These are phyloP conservation scores for Penaeus indicus DNA, from an alignment of 1,140 invertebrate species.

Conservation along the genomic window DNA sequence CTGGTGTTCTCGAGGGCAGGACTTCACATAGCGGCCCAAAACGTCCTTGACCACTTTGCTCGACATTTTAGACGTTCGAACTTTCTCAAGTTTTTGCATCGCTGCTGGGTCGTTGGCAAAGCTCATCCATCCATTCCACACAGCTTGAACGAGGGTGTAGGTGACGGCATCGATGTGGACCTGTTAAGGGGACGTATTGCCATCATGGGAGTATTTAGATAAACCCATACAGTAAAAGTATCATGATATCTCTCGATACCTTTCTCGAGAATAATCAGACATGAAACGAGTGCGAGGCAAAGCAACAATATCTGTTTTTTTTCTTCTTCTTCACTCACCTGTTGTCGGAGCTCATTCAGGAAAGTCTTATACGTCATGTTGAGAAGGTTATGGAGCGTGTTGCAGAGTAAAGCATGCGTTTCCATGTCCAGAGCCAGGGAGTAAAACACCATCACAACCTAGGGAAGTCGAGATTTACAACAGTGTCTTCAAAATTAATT, in stretches of 20 bases:
- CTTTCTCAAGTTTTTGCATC: slow-evolving; percentile 51
- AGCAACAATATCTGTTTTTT: no score
- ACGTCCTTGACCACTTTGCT: slow-evolving; percentile 45
- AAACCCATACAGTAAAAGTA: background rate
- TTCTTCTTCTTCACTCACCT: slow-evolving; percentile 5
- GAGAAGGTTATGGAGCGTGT: slow-evolving; percentile 60
- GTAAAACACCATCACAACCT: slow-evolving; percentile 60
- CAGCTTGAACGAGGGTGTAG: slow-evolving; percentile 40
- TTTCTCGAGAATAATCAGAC: no score
- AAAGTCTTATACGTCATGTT: slow-evolving; percentile 51
- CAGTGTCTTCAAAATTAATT: background rate
- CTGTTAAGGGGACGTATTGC: background rate
- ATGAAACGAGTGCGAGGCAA: no score
- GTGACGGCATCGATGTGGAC: slow-evolving; percentile 31
- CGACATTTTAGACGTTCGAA: slow-evolving; percentile 35
- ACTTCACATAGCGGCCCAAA: slow-evolving; percentile 47
- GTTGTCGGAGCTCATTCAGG: slow-evolving; percentile 35
- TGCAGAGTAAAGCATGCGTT: slow-evolving; percentile 57
- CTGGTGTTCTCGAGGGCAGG: slow-evolving; percentile 50
- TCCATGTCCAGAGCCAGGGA: slow-evolving; percentile 56
- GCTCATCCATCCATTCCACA: slow-evolving; percentile 59
- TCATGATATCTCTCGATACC: no score
- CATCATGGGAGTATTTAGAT: background rate
- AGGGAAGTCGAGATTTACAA: background rate
- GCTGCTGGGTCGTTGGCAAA: slow-evolving; percentile 54